Evolutionary conservation across 2,797 vertebrate species (phyloP), one percentile per base, ranked within the genome.

Genomic region (Platalea minor): DNA sequence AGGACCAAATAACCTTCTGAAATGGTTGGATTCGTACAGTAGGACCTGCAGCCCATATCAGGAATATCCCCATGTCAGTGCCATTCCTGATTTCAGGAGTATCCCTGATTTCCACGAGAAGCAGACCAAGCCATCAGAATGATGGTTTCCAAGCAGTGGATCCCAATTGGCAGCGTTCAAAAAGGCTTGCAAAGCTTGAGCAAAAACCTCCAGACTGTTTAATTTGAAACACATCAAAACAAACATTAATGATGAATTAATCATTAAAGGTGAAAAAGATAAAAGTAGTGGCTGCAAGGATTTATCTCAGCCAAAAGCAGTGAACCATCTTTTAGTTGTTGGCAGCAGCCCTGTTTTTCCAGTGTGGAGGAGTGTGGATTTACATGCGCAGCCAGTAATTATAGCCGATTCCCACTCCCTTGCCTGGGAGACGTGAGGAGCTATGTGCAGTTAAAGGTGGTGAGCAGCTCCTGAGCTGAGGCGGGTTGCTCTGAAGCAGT

Each of bases 171-270:
- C 50, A 93, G 41, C 0, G 0, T 60, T 61, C 72, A 88, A 64
- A 96, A 89, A 92, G 50, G 64, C 75, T 89, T 41, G 31, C 45
- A 77, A 85, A 91, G 31, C 57, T 75, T 51, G 57, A 81, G 78
- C 31, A 93, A 73, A 94, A 95, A n/a, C 28, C 72, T 91, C 87
- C 87, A 95, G 89, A 88, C 37, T 94, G 79, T 94, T 95, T 81
- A 91, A 96, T 72, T 31, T 69, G 82, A 93, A 95, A 92, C 61
- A 94, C 45, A 91, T 84, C 72, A 95, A 94, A 97, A 94, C 91
- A 93, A 93, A 50, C 78, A 89, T 57, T 93, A 95, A 85, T 59
- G 69, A 89, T 37, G 24, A 95, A 91, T 95, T 89, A 89, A 93
- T 91, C 41, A 84, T 84, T 92, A 92, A 92, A 95, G 91, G 89